phyloP scores from a whole-genome alignment of 64 coral and sea anemone species.

The Porites australiensis region DNA sequence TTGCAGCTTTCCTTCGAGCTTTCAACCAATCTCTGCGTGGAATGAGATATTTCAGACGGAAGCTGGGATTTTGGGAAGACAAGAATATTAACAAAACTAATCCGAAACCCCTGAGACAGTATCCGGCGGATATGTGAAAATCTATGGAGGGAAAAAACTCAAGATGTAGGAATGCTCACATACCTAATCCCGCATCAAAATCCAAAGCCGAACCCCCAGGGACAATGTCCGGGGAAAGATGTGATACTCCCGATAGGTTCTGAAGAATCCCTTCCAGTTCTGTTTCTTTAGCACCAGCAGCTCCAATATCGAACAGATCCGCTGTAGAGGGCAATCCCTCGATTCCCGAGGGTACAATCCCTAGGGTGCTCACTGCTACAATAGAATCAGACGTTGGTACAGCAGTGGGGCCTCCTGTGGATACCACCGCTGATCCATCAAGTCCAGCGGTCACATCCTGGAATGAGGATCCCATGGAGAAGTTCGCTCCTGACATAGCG shows the following conservation, averaged over 20 bases:
- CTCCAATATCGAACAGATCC: constrained; percentile 70
- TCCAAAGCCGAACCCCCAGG: constrained; percentile 74
- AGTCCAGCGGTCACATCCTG: constrained; percentile 36
- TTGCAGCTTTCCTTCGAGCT: too few relatives aligned
- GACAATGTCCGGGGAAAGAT: constrained; percentile 80
- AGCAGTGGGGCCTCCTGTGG: constrained; percentile 6
- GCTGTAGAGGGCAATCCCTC: constrained; percentile 42
- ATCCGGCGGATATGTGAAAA: too few relatives aligned
- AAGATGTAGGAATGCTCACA: background rate
- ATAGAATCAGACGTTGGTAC: constrained; percentile 48
- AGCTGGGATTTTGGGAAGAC: too few relatives aligned
- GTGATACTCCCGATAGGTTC: constrained; percentile 86
- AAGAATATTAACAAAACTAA: too few relatives aligned
- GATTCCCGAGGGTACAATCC: constrained; percentile 21
- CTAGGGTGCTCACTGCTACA: constrained; percentile 34
- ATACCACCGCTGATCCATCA: constrained; percentile 44
- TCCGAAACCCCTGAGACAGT: too few relatives aligned
- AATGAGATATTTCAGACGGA: too few relatives aligned
- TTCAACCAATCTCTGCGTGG: too few relatives aligned
- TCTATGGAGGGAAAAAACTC: too few relatives aligned
- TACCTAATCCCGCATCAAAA: constrained; percentile 88
- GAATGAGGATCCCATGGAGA: constrained; percentile 45
- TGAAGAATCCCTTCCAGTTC: constrained; percentile 90
- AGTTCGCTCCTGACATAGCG: constrained; percentile 13
- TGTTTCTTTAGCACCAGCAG: constrained; percentile 30